Evolutionary conservation across 2,797 vertebrate genomes (phyloP).

Genomic region (Lepilemur septentrionalis): DNA sequence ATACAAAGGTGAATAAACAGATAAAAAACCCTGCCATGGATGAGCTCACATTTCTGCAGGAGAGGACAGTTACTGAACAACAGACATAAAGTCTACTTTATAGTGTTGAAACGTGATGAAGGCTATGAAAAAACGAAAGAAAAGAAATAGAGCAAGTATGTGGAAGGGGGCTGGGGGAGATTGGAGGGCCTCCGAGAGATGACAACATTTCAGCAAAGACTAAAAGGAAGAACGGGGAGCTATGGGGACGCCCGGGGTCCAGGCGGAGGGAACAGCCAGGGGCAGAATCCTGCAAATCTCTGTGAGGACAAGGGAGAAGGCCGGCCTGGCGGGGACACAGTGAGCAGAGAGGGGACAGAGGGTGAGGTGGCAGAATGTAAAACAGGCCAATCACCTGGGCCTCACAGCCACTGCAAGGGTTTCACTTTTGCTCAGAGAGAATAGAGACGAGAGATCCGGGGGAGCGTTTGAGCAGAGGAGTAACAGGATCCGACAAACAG

Average conservation of each 20-base stretch:
- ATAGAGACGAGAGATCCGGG: background rate
- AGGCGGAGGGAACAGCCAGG: background rate
- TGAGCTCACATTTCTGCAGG: background rate
- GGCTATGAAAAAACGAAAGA: too few species aligned
- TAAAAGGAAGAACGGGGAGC: background rate
- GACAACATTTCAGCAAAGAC: background rate
- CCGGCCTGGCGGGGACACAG: too few species aligned
- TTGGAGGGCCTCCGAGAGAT: fast-evolving
- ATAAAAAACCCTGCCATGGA: background rate
- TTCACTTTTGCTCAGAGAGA: background rate
- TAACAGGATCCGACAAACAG: background rate
- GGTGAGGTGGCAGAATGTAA: background rate
- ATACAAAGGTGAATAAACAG: background rate
- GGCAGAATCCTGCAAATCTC: background rate
- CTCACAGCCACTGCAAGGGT: background rate
- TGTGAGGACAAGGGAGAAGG: background rate
- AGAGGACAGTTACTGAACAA: background rate
- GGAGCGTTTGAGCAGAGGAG: background rate
- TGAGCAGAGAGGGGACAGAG: background rate
- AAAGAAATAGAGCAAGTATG: background rate
- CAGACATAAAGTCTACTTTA: background rate
- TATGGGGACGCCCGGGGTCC: background rate
- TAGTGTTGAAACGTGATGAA: background rate
- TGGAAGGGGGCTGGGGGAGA: background rate
- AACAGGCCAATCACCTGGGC: background rate